Conservation (phyloP, 2,888 invertebrate genomes). For the Cephus rjabovi region DNA sequence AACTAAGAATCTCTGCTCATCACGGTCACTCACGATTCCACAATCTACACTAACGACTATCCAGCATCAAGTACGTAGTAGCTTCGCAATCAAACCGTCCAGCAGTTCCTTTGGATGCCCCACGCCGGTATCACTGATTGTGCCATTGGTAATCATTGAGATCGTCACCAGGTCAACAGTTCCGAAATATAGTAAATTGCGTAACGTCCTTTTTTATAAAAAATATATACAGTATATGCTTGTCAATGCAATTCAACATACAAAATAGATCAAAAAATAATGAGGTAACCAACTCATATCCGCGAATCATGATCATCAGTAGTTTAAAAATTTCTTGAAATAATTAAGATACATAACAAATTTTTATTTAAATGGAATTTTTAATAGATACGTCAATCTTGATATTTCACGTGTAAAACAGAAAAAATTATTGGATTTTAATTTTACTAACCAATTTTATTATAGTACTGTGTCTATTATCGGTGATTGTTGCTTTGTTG, state of each 20-base stretch:
- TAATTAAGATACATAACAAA: not conserved
- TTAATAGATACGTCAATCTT: not conserved
- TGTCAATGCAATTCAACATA: too few species aligned
- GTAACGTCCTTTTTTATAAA: too few species aligned
- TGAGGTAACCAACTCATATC: too few species aligned
- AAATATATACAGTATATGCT: too few species aligned
- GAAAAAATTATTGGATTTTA: slow-evolving; percentile 1
- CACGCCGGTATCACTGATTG: not conserved
- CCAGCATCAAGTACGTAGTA: not conserved
- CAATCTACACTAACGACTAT: not conserved
- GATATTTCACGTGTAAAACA: not conserved
- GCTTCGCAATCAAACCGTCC: not conserved
- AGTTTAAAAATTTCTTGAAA: too few species aligned
- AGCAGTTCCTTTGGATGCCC: not conserved
- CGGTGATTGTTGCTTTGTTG: not conserved
- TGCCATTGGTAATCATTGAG: not conserved
- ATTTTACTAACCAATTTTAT: not conserved
- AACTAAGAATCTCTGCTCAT: not conserved
- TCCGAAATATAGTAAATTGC: too few species aligned
- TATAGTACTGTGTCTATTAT: not conserved
- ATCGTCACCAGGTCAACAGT: not conserved
- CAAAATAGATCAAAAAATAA: too few species aligned
- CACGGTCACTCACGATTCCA: not conserved
- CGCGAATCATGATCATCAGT: too few species aligned
- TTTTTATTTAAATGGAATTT: not conserved